These are phyloP conservation scores for Dicentrarchus labrax DNA, from an alignment of 2,113 vertebrate species.

Conservation along the genomic window DNA sequence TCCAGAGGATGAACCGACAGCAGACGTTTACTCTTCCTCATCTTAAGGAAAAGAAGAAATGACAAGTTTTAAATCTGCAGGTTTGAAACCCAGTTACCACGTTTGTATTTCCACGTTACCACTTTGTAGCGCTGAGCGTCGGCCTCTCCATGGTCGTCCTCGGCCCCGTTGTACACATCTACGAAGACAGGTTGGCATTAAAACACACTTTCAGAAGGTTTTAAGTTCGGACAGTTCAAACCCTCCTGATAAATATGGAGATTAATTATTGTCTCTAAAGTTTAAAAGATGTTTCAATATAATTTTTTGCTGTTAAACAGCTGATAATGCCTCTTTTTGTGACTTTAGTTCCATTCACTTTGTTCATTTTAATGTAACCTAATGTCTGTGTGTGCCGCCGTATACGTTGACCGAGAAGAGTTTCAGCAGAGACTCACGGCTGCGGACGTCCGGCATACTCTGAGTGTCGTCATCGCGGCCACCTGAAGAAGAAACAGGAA, in stretches of 20 bases:
- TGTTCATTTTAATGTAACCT: too few relatives aligned
- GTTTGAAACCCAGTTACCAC: background rate
- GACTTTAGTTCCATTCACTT: too few relatives aligned
- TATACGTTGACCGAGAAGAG: too few relatives aligned
- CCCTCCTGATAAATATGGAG: too few relatives aligned
- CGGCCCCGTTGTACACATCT: conserved; percentile 76
- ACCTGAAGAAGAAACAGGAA: conserved; percentile 63
- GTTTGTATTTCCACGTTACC: conserved; percentile 72
- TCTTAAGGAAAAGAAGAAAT: conserved; percentile 60
- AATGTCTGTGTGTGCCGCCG: too few relatives aligned
- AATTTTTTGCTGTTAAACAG: too few relatives aligned
- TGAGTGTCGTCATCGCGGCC: conserved; percentile 83
- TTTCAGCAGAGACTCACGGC: conserved; percentile 72
- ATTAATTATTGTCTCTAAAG: too few relatives aligned
- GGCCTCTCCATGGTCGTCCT: conserved; percentile 77
- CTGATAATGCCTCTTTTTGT: too few relatives aligned
- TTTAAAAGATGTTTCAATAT: too few relatives aligned
- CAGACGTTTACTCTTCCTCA: conserved; percentile 91
- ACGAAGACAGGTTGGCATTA: background rate
- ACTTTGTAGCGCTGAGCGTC: conserved; percentile 84
- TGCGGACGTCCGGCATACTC: conserved; percentile 83
- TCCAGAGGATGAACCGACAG: conserved; percentile 92
- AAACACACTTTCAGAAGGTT: too few relatives aligned
- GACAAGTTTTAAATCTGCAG: background rate
- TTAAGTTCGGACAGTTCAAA: too few relatives aligned